phyloP scores from a whole-genome alignment of 1,140 invertebrate species.

The Tetramorium simillimum region DNA sequence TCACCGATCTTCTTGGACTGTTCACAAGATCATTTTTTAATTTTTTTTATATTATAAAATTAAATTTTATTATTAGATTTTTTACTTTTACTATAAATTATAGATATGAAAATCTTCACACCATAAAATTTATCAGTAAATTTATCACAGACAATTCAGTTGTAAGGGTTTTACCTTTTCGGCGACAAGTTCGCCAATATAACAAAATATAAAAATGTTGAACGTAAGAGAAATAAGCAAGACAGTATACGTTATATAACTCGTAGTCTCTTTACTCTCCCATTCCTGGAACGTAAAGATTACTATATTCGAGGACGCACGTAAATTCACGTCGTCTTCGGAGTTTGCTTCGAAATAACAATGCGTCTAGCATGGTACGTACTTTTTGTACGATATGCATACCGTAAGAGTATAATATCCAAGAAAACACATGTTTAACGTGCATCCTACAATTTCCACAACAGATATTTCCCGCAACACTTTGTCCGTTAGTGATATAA shows the following conservation, averaged over 20 bases:
- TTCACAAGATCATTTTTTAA: not conserved
- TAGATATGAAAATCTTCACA: not conserved
- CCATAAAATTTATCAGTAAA: not conserved
- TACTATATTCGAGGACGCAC: not conserved
- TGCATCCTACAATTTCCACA: slow-evolving; percentile 69
- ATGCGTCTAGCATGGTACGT: slow-evolving; percentile 27
- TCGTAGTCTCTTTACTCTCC: slow-evolving; percentile 50
- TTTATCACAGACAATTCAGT: not conserved
- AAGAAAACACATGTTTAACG: slow-evolving; percentile 62
- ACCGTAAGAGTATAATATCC: slow-evolving; percentile 68
- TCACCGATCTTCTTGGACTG: slow-evolving; percentile 66
- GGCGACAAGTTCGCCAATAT: slow-evolving; percentile 72
- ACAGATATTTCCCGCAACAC: slow-evolving; percentile 68
- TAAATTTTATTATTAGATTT: not conserved
- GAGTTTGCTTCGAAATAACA: not conserved
- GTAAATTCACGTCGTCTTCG: not conserved
- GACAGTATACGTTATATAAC: slow-evolving; percentile 57
- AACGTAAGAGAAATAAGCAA: slow-evolving; percentile 69
- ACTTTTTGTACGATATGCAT: slow-evolving; percentile 44
- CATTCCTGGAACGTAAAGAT: slow-evolving; percentile 67
- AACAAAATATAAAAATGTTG: slow-evolving; percentile 76
- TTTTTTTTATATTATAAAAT: not conserved
- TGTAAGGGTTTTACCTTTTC: slow-evolving; percentile 59
- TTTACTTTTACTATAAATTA: not conserved
- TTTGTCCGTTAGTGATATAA: slow-evolving; percentile 48